phyloP scores from a whole-genome alignment of 2,888 invertebrate species.

The Idaea dimidiata region DNA sequence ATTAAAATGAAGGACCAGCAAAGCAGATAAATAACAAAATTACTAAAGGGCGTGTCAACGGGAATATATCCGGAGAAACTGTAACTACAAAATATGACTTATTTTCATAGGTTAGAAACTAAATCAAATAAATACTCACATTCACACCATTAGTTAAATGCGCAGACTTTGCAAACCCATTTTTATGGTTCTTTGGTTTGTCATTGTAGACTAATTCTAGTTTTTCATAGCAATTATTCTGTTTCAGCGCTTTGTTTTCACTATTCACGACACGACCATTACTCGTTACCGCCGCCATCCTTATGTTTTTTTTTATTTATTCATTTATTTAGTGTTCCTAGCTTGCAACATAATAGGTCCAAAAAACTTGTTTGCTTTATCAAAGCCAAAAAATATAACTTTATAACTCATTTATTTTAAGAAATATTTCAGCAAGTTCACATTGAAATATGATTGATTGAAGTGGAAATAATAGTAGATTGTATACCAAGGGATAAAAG shows the following conservation, averaged over 20 bases:
- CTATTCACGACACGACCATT: constrained; percentile 39
- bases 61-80: constrained; percentile 9
- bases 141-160: constrained; percentile 46
- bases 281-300: constrained; percentile 54
- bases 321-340: not conserved
- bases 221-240: constrained; percentile 42
- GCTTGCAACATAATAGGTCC: not conserved
- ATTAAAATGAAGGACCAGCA: not conserved
- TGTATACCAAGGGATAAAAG: no score
- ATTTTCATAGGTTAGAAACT: constrained; percentile 31
- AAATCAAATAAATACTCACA: constrained; percentile 55
- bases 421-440: no score
- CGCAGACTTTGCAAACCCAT: constrained; percentile 53
- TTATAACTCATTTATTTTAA: no score
- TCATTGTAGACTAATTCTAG: constrained; percentile 48
- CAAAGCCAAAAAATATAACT: no score
- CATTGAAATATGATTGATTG: no score
- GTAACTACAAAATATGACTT: constrained; percentile 8
- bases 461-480: no score
- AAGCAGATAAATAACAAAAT: not conserved
- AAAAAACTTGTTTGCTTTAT: constrained; percentile 10
- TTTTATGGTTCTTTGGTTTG: constrained; percentile 46
- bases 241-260: constrained; percentile 30
- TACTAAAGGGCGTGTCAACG: constrained; percentile 15
- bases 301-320: constrained; percentile 26